Base-by-base conservation (phyloP, 2,113 vertebrate genomes). In the Galbula dea region DNA sequence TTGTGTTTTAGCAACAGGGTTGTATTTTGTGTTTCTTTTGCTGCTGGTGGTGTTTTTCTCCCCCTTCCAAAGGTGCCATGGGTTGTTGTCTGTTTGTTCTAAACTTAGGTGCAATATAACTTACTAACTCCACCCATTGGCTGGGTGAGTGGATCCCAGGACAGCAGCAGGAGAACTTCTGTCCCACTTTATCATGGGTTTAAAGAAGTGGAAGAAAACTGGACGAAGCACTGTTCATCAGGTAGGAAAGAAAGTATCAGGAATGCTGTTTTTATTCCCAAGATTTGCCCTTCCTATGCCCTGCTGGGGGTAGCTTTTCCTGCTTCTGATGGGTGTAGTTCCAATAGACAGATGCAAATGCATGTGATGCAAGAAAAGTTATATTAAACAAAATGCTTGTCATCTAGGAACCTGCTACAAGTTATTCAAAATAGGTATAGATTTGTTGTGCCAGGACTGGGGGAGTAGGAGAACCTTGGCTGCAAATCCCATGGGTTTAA, bases 141-240 rank as follows among this genome's bases (percentile, higher is more conserved):
- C 17, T 98, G 98, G 88, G 97, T 97, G 36, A 96, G 96, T 62
- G 97, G 98, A 45, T 97, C 97, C 86, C 98, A 98, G 83, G 99
- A 99, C 7, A 97, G 88, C 36, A 97, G 98, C 88, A 98, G 98
- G 49, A 97, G 98, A 41, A 91, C 91, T 0, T 88, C 97, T 34
- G 85, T 97, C 18, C 99, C 98, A 2, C 97, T 99, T 62, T 99
- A 99, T 97, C 98, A 99, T 49, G 98, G 99, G 11, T 99, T 99
- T 95, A 99, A 99, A 95, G 99, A 99, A 96, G 99, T 99, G 84
- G 99, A 99, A 96, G 99, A 99, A 92, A 99, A 99, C 97, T 99
- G 99, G 99, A 97, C 98, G 59, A 99, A 99, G 95, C 99, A 99
- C 94, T 98, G 99, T 95, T 98, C 99, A 58, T 93, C 98, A 97